Evolutionary conservation across 2,797 vertebrate species (phyloP), one percentile per base, ranked within the genome.

Genomic region (Phataginus tricuspis): DNA sequence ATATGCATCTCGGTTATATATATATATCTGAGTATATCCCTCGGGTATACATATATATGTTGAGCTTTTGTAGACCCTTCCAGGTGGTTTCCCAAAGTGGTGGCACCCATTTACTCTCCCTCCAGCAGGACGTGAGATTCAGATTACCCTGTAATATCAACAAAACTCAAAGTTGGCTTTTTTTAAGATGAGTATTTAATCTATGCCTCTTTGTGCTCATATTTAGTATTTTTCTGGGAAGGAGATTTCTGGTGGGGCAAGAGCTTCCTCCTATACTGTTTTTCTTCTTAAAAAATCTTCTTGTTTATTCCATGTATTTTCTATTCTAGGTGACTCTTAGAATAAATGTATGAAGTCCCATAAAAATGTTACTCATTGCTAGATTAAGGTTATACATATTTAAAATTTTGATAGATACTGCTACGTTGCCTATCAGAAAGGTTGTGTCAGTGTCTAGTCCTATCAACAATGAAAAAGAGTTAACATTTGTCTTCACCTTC

Each of bases 261-360:
- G 27, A 88, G 14, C 27, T 64, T 72, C 64, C 49, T 64, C 66
- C 14, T 45, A 16, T 12, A n/a, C 25, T 64, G 25, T 45, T 93
- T 94, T 87, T 59, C 74, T 79, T 91, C 95, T 91, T 74, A n/a
- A 84, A 87, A 90, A 83, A 59, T 14, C 87, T 87, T 68, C 61
- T 23, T 85, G 19, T 75, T 69, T 80, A 84, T 55, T 34, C 77
- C 23, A 71, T 55, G 19, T 19, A 18, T 34, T 75, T 89, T 84
- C n/a, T 82, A 63, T 75, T 64, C 45, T 45, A 90, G 39, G 74
- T 77, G n/a, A 86, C 75, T 71, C 88, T 94, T 83, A 34, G 31
- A 69, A 82, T 34, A 31, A 75, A 59, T 63, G 45, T 86, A 83
- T 80, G 66, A 31, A 86, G 25, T 49, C 61, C 64, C 29, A 59